Conservation (phyloP, 2,888 invertebrate genomes). For the Caenorhabditis sinica region DNA sequence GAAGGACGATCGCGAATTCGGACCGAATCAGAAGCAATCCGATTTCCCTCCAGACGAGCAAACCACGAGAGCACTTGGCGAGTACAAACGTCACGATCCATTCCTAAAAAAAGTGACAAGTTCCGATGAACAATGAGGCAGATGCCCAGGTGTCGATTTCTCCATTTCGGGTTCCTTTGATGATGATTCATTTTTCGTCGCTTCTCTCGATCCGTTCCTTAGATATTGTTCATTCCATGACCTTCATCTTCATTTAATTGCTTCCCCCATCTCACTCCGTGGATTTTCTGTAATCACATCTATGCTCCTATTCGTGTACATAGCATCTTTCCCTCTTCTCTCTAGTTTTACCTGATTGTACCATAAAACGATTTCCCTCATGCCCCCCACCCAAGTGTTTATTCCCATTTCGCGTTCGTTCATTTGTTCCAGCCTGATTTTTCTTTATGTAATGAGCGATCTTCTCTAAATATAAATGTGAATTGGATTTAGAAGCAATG, state of each 20-base stretch:
- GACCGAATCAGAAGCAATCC: slow-evolving; percentile 84
- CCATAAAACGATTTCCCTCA: slow-evolving; percentile 35
- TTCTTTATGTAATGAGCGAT: not conserved
- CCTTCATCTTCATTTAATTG: slow-evolving; percentile 22
- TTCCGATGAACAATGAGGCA: slow-evolving; percentile 50
- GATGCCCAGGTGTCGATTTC: slow-evolving; percentile 19
- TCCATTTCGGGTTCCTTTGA: slow-evolving; percentile 17
- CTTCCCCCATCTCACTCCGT: slow-evolving; percentile 15
- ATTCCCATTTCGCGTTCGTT: not conserved
- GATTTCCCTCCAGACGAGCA: slow-evolving; percentile 94
- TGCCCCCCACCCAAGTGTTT: not conserved
- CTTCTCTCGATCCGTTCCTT: slow-evolving; percentile 1
- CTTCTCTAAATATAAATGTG: not conserved
- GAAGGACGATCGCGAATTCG: slow-evolving; percentile 56
- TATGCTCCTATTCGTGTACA: slow-evolving; percentile 34
- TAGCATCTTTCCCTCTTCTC: slow-evolving; percentile 2
- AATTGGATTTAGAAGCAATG: slow-evolving; percentile 40
- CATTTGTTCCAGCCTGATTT: not conserved
- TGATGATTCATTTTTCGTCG: slow-evolving; percentile 28
- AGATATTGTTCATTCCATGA: slow-evolving; percentile 46
- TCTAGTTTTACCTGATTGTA: slow-evolving; percentile 46
- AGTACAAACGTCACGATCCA: slow-evolving; percentile 76
- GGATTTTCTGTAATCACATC: slow-evolving; percentile 21
- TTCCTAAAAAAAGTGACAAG: slow-evolving; percentile 70
- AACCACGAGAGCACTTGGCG: slow-evolving; percentile 88